Evolutionary conservation across 1,140 invertebrate species (phyloP), one percentile per base, ranked within the genome.

Genomic region (Drepana arcuata): DNA sequence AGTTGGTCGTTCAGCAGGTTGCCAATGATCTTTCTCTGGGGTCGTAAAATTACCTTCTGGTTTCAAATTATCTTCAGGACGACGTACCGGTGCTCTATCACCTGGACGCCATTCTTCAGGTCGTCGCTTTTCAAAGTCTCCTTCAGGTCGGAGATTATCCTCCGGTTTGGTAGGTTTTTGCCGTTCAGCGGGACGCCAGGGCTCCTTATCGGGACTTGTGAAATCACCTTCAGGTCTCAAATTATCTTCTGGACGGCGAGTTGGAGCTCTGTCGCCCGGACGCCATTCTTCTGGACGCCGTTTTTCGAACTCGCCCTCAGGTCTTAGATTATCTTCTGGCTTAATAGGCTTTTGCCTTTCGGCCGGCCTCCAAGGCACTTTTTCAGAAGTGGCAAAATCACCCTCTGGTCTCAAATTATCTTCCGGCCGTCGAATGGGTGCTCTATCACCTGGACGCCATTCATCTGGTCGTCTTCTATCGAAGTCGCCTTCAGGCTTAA

Each of bases 401-500:
- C 86, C 87, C 38, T 66, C 64, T 0, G 57, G 57, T 47, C 50
- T 77, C 0, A 89, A 38, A 64, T 88, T 87, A 48, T 87, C 86
- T 35, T 55, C 48, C 34, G 79, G 84, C 44, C 50, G 54, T 15
- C 48, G 41, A 54, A 71, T 37, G 63, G 57, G 43, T 62, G 68
- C 34, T 65, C 79, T 61, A 10, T 81, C 56, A 48, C 81, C 80
- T 29, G 69, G 77, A 24, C 56, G 60, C 72, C 42, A 77, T 84
- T 87, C 51, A 81, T 78, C 58, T 71, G 75, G 72, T 86, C 86
- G 56, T 87, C 87, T 71, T 56, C 41, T 84, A 18, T 83, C 68
- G 39, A 89, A 88, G 0, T 88, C 85, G n/a, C 89, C 89, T 62
- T 88, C 88, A 30, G 86, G 86, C 30, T 59, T 70, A 1, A 90